Percentiles rank a stretch among this genome's conserved stretches.
Conservation (phyloP, 2,797 vertebrate species). For the Sylvilagus floridanus region DNA sequence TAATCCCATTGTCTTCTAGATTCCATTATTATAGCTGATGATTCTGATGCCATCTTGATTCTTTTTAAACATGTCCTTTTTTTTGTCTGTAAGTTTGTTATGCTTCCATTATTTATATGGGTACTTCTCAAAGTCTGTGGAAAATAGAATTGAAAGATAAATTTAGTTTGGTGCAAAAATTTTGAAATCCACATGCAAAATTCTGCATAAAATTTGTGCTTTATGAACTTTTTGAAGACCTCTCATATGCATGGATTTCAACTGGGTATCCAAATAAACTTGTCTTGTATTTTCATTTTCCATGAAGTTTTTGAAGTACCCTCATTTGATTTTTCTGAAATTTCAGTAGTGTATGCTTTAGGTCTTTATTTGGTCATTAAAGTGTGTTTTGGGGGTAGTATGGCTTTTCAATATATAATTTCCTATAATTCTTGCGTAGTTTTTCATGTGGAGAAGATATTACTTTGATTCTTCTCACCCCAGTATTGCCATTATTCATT, state of each 20-base stretch:
- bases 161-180: no score
- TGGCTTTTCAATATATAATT: background rate
- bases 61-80: background rate
- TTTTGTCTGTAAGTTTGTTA: conserved; percentile 23
- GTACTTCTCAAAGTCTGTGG: no score
- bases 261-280: no score
- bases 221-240: no score
- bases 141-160: no score
- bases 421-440: background rate
- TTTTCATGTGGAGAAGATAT: background rate
- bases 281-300: no score
- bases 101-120: background rate
- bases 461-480: background rate
- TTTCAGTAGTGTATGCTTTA: background rate
- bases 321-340: background rate
- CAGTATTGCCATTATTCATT: background rate
- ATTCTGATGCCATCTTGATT: background rate
- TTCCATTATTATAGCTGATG: background rate
- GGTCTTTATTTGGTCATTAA: background rate
- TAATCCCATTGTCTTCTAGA: background rate
- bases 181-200: no score
- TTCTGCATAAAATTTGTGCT: no score
- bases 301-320: no score
- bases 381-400: background rate
- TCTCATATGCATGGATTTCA: no score